Evolutionary conservation across 2,113 vertebrate species (phyloP).

Genomic region (Casuarius casuarius): DNA sequence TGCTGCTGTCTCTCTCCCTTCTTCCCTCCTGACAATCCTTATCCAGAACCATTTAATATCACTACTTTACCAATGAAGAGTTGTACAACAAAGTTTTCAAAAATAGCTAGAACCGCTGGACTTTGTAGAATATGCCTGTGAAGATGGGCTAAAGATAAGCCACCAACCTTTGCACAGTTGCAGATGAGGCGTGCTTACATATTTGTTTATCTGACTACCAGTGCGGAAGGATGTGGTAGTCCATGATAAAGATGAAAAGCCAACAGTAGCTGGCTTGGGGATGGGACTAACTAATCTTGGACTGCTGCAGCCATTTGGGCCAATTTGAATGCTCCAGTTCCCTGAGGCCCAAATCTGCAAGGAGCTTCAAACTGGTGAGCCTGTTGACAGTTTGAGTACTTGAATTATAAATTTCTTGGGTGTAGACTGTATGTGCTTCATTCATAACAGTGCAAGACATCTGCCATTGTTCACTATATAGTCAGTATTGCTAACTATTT

Average conservation of each 20-base stretch:
- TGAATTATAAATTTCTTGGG: not conserved
- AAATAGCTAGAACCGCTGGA: not conserved
- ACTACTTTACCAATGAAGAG: not conserved
- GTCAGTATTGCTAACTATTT: not conserved
- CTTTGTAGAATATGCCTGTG: not conserved
- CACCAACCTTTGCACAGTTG: not conserved
- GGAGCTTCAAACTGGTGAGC: not conserved
- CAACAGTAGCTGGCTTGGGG: not conserved
- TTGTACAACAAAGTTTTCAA: not conserved
- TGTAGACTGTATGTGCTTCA: not conserved
- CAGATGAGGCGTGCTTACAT: fast-evolving
- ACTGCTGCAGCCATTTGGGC: not conserved
- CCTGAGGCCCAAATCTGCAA: not conserved
- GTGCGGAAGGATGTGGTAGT: not conserved
- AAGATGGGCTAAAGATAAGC: not conserved
- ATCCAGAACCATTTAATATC: not conserved
- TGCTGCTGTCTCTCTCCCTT: not conserved
- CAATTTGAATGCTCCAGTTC: not conserved
- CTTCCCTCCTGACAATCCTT: not conserved
- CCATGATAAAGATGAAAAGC: not conserved
- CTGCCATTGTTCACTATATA: not conserved
- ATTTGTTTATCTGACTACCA: not conserved
- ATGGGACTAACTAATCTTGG: not conserved
- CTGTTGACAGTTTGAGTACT: not conserved
- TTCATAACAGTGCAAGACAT: not conserved